A percentile compares a stretch with the other conserved stretches of the same genome.
These are phyloP conservation scores for Plagodis dolabraria DNA, from an alignment of 2,888 invertebrate species.

Conservation along the genomic window DNA sequence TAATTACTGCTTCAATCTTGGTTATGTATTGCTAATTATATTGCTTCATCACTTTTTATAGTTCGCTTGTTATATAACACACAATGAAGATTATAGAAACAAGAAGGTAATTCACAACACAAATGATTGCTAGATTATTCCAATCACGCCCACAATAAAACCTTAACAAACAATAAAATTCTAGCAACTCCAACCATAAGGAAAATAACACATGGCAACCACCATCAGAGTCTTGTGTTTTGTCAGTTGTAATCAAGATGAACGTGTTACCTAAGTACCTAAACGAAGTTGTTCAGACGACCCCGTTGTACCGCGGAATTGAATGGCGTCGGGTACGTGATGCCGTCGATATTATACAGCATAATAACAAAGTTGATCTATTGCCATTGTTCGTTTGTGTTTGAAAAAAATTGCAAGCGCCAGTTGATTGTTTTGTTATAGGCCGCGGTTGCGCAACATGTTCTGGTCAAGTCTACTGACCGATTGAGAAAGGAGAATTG, in stretches of 20 bases:
- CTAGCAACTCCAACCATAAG: conserved; percentile 21
- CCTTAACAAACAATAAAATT: conserved; percentile 19
- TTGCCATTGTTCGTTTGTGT: conserved; percentile 25
- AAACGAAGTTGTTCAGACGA: conserved; percentile 49
- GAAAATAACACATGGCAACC: conserved; percentile 42
- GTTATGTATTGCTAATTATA: too few species aligned
- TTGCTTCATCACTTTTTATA: too few species aligned
- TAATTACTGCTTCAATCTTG: too few species aligned
- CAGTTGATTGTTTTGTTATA: conserved; percentile 15
- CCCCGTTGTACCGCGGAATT: conserved; percentile 58
- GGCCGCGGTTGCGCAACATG: conserved; percentile 11
- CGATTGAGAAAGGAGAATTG: not conserved
- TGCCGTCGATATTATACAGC: conserved; percentile 19
- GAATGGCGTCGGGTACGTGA: conserved; percentile 51
- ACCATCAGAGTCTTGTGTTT: conserved; percentile 45
- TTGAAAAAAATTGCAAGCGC: conserved; percentile 28
- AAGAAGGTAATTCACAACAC: too few species aligned
- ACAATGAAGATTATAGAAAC: too few species aligned
- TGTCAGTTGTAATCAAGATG: conserved; percentile 56
- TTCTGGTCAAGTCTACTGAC: conserved; percentile 3
- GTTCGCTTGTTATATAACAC: too few species aligned
- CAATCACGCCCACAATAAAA: conserved; percentile 22
- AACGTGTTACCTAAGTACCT: conserved; percentile 49
- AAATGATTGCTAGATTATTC: conserved; percentile 10
- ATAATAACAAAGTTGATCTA: conserved; percentile 17